Conservation (phyloP, 2,797 vertebrate genomes). For the Amblyraja radiata region DNA sequence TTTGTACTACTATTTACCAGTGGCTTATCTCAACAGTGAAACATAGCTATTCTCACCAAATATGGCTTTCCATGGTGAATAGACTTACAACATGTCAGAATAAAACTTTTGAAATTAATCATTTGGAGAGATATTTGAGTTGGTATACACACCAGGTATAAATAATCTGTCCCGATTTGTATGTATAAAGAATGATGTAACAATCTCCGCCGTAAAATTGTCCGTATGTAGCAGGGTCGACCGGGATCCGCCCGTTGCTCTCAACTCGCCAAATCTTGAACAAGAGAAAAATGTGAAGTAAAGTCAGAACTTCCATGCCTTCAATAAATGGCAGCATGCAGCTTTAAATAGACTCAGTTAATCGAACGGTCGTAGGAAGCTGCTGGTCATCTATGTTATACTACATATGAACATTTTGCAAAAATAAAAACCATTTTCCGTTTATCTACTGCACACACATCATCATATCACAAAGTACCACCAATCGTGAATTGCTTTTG, state of each 20-base stretch:
- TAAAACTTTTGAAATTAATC: background rate
- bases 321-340: background rate
- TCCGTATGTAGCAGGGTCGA: conserved; percentile 59
- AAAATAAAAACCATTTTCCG: no score
- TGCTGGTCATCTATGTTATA: background rate
- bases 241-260: conserved; percentile 62
- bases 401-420: background rate
- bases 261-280: conserved; percentile 84
- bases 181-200: conserved; percentile 85
- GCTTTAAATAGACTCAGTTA: background rate
- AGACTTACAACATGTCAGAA: background rate
- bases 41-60: background rate
- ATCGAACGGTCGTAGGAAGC: background rate
- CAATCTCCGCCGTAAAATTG: conserved; percentile 86
- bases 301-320: background rate
- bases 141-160: conserved; percentile 60
- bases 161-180: conserved; percentile 63
- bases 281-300: no score
- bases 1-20: background rate
- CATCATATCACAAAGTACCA: background rate
- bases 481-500: background rate
- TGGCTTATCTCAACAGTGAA: background rate
- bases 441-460: background rate
- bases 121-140: background rate
- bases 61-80: background rate